Evolutionary conservation across 1,140 invertebrate genomes (phyloP), one percentile per base, ranked within the genome.

Genomic region (Drosophila asahinai): DNA sequence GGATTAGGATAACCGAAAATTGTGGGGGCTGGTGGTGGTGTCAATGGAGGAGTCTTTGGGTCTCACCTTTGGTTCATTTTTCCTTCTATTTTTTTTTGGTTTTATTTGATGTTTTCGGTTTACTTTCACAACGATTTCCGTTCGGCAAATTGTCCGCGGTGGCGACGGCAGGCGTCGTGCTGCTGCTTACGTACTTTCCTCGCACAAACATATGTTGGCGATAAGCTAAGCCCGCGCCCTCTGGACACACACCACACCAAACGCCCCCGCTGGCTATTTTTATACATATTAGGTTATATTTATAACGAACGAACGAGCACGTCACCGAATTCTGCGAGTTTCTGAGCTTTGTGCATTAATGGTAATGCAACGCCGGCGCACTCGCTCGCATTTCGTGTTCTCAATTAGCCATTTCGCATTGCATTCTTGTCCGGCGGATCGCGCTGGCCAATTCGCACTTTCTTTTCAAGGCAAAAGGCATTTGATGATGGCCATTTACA

Each of bases 161-260:
- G 72, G 52, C 62, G 63, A 67, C 81, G 71, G 72, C 82, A 86
- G 62, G 59, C 70, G 65, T 71, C 43, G 65, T 58, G 33, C 68
- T 48, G 30, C 59, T 80, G 72, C 77, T 68, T 87, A 73, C 76
- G 79, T 71, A 86, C 75, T 66, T 86, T 61, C 67, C 80, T 71
- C 70, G 38, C 55, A 61, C 45, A 70, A 45, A 47, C 58, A 67
- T 57, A 75, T 63, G 63, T 38, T 64, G 40, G 51, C 63, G 84
- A 87, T 87, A 87, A 87, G 84, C 71, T 64, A 77, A 83, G 48
- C 80, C 83, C 83, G 70, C 83, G 70, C 83, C 86, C 79, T 67
- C 79, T 64, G 80, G 71, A 59, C 62, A 40, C 71, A 77, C 67
- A 42, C 59, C 68, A 27, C 58, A 30, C 83, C 80, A 38, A 17